Evolutionary conservation across 2,888 invertebrate genomes (phyloP), one percentile per base, ranked within the genome.

Genomic region (Hybos culiciformis): DNA sequence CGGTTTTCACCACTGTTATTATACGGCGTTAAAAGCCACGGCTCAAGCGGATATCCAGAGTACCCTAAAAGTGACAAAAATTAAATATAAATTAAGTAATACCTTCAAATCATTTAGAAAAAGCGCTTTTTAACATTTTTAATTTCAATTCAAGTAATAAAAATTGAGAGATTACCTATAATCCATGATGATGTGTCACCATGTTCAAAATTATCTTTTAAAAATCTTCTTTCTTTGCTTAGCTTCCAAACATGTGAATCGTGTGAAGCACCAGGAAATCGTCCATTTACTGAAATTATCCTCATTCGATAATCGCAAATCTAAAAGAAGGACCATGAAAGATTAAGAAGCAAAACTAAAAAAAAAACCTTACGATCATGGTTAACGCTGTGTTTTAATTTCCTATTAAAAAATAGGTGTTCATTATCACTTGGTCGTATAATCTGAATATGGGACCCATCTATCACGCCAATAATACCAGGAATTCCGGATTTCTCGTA

Each of bases 81-180:
- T 41, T 18, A 17, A 19, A 11, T 24, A 15, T 44, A 26, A 21
- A 18, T 21, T 23, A 5, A 37, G 23, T 15, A 26, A 29, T 29
- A 29, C 11, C 9, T n/a, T 29, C n/a, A 8, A 11, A 8, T 29
- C 11, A 29, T n/a, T 4, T 29, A 6, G n/a, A n/a, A n/a, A n/a
- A n/a, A n/a, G n/a, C n/a, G n/a, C n/a, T n/a, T n/a, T 32, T 32
- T 15, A 32, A 6, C 14, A 14, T 32, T 12, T 32, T 14, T 14
- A 7, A 32, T 37, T 24, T n/a, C n/a, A n/a, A n/a, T n/a, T n/a
- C n/a, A n/a, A n/a, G n/a, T n/a, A n/a, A n/a, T n/a, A 37, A 17
- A 31, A 18, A 19, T 19, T 34, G n/a, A n/a, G 20, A 43, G 20
- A 37, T 26, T 42, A 33, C 47, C 43, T 48, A 51, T 50, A 45